A percentile compares a stretch with the other conserved stretches of the same genome.
Conservation (phyloP, 2,888 invertebrate species). For the Trichogramma evanescens region DNA sequence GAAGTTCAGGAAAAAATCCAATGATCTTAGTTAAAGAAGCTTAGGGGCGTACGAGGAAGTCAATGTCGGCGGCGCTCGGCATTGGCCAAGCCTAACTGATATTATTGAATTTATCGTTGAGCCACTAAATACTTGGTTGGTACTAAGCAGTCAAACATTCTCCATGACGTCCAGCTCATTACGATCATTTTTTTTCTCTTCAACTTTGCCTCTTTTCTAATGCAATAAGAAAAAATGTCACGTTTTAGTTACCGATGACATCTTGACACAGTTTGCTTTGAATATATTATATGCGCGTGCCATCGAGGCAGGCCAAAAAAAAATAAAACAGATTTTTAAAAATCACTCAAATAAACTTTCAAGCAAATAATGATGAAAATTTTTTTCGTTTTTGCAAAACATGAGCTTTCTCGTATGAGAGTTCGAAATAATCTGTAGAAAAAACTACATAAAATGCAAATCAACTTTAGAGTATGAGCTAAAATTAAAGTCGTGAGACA, state of each 20-base stretch:
- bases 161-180: not conserved
- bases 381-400: slow-evolving; percentile 6
- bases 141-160: slow-evolving; percentile 9
- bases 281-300: no score
- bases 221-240: not conserved
- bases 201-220: not conserved
- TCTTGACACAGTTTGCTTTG: slow-evolving; percentile 3
- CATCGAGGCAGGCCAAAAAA: not conserved
- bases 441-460: not conserved
- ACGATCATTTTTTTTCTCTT: not conserved
- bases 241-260: not conserved
- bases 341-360: not conserved
- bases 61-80: not conserved
- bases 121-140: slow-evolving; percentile 13
- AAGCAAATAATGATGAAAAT: not conserved
- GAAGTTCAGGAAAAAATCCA: slow-evolving; percentile 10
- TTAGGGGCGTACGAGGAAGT: not conserved
- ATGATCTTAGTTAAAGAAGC: slow-evolving; percentile 3
- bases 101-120: slow-evolving; percentile 13
- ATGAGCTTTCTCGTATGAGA: slow-evolving; percentile 4
- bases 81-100: not conserved
- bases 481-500: slow-evolving; percentile 3
- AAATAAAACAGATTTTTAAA: not conserved
- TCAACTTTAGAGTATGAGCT: slow-evolving; percentile 10
- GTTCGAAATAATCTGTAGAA: slow-evolving; percentile 4